A percentile compares a stretch with the other conserved stretches of the same genome.
phyloP scores from a whole-genome alignment of 2,888 invertebrate species.

The Cephonodes hylas region DNA sequence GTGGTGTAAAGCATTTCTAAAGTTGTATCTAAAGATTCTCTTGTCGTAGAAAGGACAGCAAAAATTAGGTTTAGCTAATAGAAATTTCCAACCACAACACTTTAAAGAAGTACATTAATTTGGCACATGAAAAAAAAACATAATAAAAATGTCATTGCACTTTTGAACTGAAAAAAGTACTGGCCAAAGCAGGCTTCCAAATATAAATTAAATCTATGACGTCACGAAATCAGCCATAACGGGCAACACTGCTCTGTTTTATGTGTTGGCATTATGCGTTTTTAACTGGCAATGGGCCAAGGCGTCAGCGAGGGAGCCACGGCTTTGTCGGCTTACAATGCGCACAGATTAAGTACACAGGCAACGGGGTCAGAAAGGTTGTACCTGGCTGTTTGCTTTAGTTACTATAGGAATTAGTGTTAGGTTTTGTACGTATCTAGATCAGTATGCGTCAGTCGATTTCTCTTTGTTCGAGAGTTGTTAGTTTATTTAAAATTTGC shows the following conservation, averaged over 20 bases:
- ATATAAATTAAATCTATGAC: not conserved
- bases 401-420: not conserved
- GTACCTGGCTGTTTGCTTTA: not conserved
- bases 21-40: too few relatives aligned
- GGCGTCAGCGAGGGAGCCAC: not conserved
- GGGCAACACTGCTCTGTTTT: conserved; percentile 2
- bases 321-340: conserved; percentile 12
- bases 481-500: too few relatives aligned
- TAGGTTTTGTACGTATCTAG: not conserved
- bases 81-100: too few relatives aligned
- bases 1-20: too few relatives aligned
- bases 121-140: not conserved
- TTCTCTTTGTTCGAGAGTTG: not conserved
- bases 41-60: too few relatives aligned
- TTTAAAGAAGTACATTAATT: too few relatives aligned
- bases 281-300: conserved; percentile 14
- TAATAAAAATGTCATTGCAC: not conserved
- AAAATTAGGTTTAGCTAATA: too few relatives aligned
- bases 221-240: not conserved
- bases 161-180: not conserved
- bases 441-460: not conserved
- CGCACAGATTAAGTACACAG: conserved; percentile 16
- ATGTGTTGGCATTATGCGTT: conserved; percentile 16
- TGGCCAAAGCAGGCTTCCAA: not conserved
- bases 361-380: conserved; percentile 15